phyloP scores from a whole-genome alignment of 2,113 vertebrate genomes.

The Lethenteron camtschaticum region DNA sequence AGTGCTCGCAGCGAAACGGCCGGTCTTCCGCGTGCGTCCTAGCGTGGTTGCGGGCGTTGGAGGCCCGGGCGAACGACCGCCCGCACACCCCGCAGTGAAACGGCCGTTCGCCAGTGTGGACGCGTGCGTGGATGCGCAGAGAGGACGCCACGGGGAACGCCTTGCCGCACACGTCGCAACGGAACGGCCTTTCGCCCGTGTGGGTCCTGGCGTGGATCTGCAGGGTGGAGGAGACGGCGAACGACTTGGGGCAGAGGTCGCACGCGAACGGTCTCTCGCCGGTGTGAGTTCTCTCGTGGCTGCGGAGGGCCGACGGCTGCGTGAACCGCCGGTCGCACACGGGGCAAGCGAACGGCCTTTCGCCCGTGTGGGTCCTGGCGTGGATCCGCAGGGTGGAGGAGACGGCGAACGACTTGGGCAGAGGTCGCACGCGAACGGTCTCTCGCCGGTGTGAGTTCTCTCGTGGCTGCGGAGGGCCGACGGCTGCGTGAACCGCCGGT shows the following conservation, averaged over 20 bases:
- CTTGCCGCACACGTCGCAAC: not conserved
- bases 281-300: not conserved
- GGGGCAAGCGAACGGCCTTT: not conserved
- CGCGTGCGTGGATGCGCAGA: not conserved
- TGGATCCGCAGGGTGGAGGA: not conserved
- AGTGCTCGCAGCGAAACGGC: constrained; percentile 35
- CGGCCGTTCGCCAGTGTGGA: not conserved
- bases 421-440: not conserved
- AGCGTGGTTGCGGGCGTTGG: constrained; percentile 27
- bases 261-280: not conserved
- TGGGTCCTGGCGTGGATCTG: not conserved
- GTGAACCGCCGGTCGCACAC: not conserved
- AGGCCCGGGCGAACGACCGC: not conserved
- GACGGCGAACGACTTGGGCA: not conserved
- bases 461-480: not conserved
- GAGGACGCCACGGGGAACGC: not conserved
- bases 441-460: not conserved
- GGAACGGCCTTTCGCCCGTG: not conserved
- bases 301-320: not conserved
- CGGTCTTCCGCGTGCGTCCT: constrained; percentile 29
- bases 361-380: not conserved
- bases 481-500: not conserved
- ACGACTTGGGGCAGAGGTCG: not conserved
- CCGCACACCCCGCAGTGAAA: not conserved
- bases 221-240: not conserved